Evolutionary conservation across 2,888 invertebrate species (phyloP).

Genomic region (Gnatocerus cornutus): DNA sequence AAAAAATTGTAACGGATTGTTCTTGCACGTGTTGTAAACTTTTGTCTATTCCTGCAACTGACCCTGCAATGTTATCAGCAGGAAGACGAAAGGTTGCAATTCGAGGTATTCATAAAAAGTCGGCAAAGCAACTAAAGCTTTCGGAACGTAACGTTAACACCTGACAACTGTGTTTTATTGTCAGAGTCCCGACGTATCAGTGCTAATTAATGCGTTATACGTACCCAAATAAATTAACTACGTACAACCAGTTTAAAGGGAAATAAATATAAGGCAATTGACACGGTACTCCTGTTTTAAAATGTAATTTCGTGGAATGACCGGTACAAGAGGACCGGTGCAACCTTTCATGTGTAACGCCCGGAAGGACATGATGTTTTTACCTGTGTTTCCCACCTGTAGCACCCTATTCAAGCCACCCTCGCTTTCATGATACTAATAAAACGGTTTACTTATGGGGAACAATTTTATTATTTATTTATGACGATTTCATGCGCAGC

Average conservation of each 20-base stretch:
- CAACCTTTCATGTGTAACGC: constrained; percentile 60
- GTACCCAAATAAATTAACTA: constrained; percentile 50
- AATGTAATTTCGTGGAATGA: constrained; percentile 53
- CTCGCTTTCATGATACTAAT: constrained; percentile 50
- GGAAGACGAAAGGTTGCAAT: constrained; percentile 26
- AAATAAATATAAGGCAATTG: constrained; percentile 43
- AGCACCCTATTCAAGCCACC: constrained; percentile 51
- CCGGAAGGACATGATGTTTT: constrained; percentile 56
- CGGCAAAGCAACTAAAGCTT: constrained; percentile 10
- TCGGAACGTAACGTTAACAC: constrained; percentile 11
- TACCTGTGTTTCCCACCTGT: constrained; percentile 56
- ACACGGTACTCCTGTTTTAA: constrained; percentile 42
- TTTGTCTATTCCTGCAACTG: constrained; percentile 32
- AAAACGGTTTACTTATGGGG: constrained; percentile 49
- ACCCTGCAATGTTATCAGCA: constrained; percentile 20
- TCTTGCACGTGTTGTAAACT: background rate
- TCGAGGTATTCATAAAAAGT: constrained; percentile 14
- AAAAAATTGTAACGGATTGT: too few relatives aligned
- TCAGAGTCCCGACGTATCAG: constrained; percentile 17
- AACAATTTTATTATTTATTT: constrained; percentile 41
- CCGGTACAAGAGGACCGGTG: constrained; percentile 58
- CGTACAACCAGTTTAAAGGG: constrained; percentile 49
- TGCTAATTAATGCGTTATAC: constrained; percentile 46
- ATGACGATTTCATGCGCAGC: constrained; percentile 22
- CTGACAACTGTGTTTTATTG: constrained; percentile 29